A percentile compares a stretch with the other conserved stretches of the same genome.
phyloP scores from a whole-genome alignment of 2,797 vertebrate genomes.

The Sebastes aleutianus region DNA sequence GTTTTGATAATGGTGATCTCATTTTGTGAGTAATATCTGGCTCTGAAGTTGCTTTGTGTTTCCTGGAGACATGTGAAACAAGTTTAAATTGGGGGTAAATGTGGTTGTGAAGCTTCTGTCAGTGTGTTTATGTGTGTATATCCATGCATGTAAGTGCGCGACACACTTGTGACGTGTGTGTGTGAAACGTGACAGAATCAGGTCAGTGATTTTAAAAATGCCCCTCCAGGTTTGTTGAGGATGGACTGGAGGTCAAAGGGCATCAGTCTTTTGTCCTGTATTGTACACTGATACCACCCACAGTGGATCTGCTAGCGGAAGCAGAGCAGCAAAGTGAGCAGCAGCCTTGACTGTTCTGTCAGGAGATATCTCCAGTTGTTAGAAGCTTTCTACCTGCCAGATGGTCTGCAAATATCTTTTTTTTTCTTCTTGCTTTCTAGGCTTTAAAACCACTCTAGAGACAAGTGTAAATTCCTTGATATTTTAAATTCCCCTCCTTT shows the following conservation, averaged over 20 bases:
- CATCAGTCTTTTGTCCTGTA: slow-evolving; percentile 27
- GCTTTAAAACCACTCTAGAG: not conserved
- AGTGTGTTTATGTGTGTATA: not conserved
- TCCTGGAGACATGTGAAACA: not conserved
- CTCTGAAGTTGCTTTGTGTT: not conserved
- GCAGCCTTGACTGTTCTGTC: slow-evolving; percentile 1
- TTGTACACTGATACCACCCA: slow-evolving; percentile 38
- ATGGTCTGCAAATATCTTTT: slow-evolving; percentile 24
- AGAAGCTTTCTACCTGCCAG: slow-evolving; percentile 28
- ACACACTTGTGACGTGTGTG: not conserved
- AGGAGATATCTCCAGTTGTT: slow-evolving; percentile 22
- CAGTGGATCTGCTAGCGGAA: slow-evolving; percentile 34
- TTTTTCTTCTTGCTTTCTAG: not conserved
- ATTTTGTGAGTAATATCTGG: slow-evolving; percentile 6
- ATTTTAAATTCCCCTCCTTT: not conserved
- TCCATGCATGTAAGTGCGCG: not conserved
- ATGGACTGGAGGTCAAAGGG: slow-evolving; percentile 53
- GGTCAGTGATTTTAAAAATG: slow-evolving; percentile 37
- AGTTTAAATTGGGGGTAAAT: not conserved
- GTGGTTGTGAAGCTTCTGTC: not conserved
- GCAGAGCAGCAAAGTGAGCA: slow-evolving; percentile 25
- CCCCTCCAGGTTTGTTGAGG: slow-evolving; percentile 38
- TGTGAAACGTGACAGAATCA: slow-evolving; percentile 33
- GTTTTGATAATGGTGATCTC: not conserved
- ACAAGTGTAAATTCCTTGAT: slow-evolving; percentile 13